These are phyloP conservation scores for Bradypus variegatus DNA, from an alignment of 2,797 vertebrate species.

Conservation along the genomic window DNA sequence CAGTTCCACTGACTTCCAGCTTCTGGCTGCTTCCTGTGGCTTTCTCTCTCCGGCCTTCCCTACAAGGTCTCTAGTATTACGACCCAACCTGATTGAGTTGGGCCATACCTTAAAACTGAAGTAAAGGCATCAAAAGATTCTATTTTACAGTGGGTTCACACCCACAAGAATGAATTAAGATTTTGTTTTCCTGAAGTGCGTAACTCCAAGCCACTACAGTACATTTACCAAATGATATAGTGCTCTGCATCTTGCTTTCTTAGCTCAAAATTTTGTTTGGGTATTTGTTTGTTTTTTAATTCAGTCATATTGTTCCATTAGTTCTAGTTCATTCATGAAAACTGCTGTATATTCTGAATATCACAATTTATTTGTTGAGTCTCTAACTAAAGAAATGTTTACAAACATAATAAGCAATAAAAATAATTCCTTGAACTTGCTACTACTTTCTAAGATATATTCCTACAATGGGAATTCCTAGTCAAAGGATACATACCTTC, in stretches of 20 bases:
- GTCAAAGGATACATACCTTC: background rate
- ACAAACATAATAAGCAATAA: background rate
- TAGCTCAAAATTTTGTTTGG: background rate
- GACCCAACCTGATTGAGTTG: too few species aligned
- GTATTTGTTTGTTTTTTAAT: background rate
- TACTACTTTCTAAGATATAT: background rate
- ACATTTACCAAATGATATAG: too few species aligned
- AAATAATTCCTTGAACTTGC: constrained; percentile 2
- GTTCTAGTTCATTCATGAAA: constrained; percentile 11
- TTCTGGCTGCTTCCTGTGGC: too few species aligned
- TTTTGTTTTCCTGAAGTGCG: too few species aligned
- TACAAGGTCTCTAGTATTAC: too few species aligned
- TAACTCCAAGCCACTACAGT: too few species aligned
- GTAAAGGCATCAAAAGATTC: too few species aligned
- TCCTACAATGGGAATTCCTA: background rate
- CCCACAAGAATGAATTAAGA: too few species aligned
- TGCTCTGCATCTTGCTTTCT: constrained; percentile 5
- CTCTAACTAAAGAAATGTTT: constrained; percentile 5
- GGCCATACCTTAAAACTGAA: too few species aligned
- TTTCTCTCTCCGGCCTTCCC: too few species aligned
- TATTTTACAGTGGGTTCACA: too few species aligned
- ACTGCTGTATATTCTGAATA: background rate
- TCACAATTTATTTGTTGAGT: background rate
- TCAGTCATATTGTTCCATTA: background rate
- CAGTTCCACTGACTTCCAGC: too few species aligned